Evolutionary conservation across 1,140 invertebrate species (phyloP).

Genomic region (Zelostemma sp.): DNA sequence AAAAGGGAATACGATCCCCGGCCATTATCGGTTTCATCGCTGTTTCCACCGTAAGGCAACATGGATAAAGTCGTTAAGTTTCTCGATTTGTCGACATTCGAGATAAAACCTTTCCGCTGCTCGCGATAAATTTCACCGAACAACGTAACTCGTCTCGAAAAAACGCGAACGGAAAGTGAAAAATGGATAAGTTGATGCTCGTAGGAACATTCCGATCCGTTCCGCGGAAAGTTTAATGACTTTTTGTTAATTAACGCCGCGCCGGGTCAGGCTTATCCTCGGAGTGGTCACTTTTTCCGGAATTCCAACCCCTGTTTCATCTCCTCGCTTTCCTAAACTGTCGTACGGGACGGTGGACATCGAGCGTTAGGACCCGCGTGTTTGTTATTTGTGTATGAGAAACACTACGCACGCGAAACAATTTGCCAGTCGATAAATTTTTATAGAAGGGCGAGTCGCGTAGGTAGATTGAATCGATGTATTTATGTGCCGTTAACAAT

Average conservation of each 20-base stretch:
- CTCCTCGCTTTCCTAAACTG: conserved; percentile 46
- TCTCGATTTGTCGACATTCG: neutral
- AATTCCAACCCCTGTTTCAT: conserved; percentile 51
- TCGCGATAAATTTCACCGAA: no score
- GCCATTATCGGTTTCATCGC: conserved; percentile 23
- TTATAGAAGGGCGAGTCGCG: conserved; percentile 68
- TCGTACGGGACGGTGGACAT: conserved; percentile 47
- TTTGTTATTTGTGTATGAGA: conserved; percentile 57
- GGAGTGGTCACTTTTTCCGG: conserved; percentile 58
- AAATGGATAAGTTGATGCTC: conserved; percentile 45
- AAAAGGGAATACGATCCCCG: neutral
- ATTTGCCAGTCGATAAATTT: conserved; percentile 73
- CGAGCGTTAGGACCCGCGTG: conserved; percentile 51
- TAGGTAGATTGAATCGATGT: conserved; percentile 68
- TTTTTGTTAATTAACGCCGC: conserved; percentile 69
- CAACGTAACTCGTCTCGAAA: no score
- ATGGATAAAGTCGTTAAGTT: neutral
- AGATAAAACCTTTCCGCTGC: no score
- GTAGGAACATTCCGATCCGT: conserved; percentile 50
- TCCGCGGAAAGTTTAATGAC: conserved; percentile 70
- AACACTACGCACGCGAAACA: conserved; percentile 64
- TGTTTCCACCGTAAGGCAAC: conserved; percentile 1
- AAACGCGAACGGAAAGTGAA: conserved; percentile 16
- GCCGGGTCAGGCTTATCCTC: conserved; percentile 56
- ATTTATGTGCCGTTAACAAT: conserved; percentile 69